A percentile compares a stretch with the other conserved stretches of the same genome.
Evolutionary conservation across 2,113 vertebrate genomes (phyloP).

Genomic region (Dinomys branickii): DNA sequence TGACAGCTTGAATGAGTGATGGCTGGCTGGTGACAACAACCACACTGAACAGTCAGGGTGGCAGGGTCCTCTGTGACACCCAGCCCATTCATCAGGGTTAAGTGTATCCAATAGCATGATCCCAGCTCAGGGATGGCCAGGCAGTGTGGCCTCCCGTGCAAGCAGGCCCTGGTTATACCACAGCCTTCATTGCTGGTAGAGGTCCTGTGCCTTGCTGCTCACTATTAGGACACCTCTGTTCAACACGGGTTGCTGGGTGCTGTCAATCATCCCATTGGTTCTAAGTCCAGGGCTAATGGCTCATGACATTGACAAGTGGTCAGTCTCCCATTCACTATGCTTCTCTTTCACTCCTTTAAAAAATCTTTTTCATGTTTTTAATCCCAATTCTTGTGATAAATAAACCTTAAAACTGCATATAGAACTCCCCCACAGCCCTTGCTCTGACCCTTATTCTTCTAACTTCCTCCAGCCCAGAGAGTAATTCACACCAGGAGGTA

Average conservation of each 20-base stretch:
- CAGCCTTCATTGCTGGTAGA: not conserved
- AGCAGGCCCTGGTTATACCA: not conserved
- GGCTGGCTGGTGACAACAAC: not conserved
- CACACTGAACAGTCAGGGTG: not conserved
- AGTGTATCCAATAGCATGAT: not conserved
- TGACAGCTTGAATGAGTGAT: not conserved
- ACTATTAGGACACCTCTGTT: not conserved
- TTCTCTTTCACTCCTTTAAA: not conserved
- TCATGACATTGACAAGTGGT: not conserved
- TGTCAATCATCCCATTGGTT: not conserved
- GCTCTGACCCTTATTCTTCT: not conserved
- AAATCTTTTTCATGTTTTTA: not conserved
- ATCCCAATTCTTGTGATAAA: not conserved
- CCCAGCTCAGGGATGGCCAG: not conserved
- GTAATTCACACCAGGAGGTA: not conserved
- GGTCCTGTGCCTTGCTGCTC: not conserved
- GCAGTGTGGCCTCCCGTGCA: accelerated
- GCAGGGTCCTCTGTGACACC: not conserved
- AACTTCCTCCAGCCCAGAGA: not conserved
- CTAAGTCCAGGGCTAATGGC: not conserved
- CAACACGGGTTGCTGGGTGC: not conserved
- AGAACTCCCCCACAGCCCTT: not conserved
- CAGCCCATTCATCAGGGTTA: not conserved
- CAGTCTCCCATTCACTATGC: not conserved
- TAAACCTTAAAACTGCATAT: not conserved